These are phyloP conservation scores for Dolichomitus sp. DNA, from an alignment of 2,888 invertebrate genomes.

Conservation along the genomic window DNA sequence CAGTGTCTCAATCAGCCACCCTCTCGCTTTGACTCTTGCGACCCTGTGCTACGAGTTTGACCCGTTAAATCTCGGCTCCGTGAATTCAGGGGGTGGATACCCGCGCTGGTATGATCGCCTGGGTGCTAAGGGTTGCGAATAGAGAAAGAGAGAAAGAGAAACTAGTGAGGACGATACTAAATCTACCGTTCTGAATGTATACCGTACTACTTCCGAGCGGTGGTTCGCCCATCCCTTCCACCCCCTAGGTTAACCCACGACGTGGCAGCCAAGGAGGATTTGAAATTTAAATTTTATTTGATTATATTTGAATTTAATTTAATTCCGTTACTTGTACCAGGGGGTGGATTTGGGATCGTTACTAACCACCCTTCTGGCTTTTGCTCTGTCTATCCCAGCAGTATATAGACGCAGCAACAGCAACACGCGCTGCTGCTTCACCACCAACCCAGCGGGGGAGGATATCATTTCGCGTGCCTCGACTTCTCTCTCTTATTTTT, in stretches of 20 bases:
- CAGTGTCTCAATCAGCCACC: slow-evolving; percentile 84
- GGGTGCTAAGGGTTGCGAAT: slow-evolving; percentile 68
- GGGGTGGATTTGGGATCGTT: slow-evolving; percentile 64
- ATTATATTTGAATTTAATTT: slow-evolving; percentile 86
- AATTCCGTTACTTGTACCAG: slow-evolving; percentile 79
- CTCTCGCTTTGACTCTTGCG: slow-evolving; percentile 75
- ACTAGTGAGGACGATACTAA: slow-evolving; percentile 55
- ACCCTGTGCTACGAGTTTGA: slow-evolving; percentile 74
- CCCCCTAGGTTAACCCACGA: slow-evolving; percentile 47
- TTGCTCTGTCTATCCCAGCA: slow-evolving; percentile 13
- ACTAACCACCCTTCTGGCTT: slow-evolving; percentile 54
- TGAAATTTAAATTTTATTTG: slow-evolving; percentile 86
- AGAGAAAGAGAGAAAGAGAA: slow-evolving; percentile 33
- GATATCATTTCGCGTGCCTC: slow-evolving; percentile 53
- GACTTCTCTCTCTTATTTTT: slow-evolving; percentile 29
- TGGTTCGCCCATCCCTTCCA: slow-evolving; percentile 44
- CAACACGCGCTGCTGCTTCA: slow-evolving; percentile 50
- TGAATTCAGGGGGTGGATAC: slow-evolving; percentile 63
- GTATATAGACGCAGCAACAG: background rate
- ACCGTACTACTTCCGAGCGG: slow-evolving; percentile 44
- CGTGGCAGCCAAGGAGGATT: slow-evolving; percentile 78
- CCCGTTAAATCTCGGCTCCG: slow-evolving; percentile 82
- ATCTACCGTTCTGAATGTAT: slow-evolving; percentile 64
- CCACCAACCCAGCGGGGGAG: slow-evolving; percentile 25
- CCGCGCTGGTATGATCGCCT: slow-evolving; percentile 70